Base-by-base conservation (phyloP, 2,797 vertebrate genomes). In the Australoheros facetus region DNA sequence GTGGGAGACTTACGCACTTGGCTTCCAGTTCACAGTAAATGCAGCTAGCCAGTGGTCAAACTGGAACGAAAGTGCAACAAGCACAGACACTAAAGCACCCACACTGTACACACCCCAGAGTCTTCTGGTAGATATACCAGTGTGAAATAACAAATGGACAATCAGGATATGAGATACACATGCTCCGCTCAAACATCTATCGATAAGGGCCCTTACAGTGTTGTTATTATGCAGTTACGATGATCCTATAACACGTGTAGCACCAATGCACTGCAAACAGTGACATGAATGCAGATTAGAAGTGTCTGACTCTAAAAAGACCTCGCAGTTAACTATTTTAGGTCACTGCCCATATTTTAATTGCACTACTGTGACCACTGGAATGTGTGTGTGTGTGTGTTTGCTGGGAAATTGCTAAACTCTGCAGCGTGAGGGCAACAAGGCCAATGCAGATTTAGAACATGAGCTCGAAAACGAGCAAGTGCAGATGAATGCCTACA, bases 401-500 rank as follows among this genome's bases (percentile, higher is more conserved):
- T 32, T 78, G 75, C 45, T 60, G 17, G 66, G 58, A 72, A 59
- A 58, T 58, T 58, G 69, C 59, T 85, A 66, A 83, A 80, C 59
- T 64, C 39, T 55, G 71, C 80, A 84, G 48, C 7, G n/a, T 30
- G 56, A 86, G 59, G 72, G 64, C 79, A 84, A 71, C 1, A 9
- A 62, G 85, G 87, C 57, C 57, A 57, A n/a, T 39, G 56, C 76
- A 76, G 81, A 83, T 89, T 84, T 82, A 81, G 23, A 78, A 54
- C 60, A 72, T 53, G 28, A 78, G 56, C 85, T 81, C 12, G 74
- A 88, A 92, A 90, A 88, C 80, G 81, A 82, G 45, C 21, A 26
- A 58, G 58, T 81, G 78, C 81, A 84, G 85, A 91, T 91, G 91
- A 93, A 92, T 87, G 83, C 85, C 81, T 87, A 62, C 87, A 85